phyloP scores from a whole-genome alignment of 2,888 invertebrate species.

The Cryptocephalus moraei region DNA sequence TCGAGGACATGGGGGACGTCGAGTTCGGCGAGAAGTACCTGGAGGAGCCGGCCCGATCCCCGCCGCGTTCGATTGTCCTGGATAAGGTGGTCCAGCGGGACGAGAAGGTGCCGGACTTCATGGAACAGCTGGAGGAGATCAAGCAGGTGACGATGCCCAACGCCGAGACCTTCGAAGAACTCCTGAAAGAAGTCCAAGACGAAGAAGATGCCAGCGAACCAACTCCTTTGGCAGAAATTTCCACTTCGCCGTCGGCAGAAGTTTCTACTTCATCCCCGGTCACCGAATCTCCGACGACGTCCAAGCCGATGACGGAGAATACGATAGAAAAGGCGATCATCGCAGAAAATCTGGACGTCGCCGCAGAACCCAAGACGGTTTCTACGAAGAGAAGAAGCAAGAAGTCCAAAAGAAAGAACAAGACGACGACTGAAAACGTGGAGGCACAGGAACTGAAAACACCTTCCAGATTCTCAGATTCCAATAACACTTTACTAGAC shows the following conservation, averaged over 20 bases:
- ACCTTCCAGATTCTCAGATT: too few species aligned
- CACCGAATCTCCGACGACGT: too few species aligned
- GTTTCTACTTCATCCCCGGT: too few species aligned
- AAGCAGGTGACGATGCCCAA: neutral
- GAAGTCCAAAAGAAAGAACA: neutral
- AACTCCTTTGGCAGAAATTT: neutral
- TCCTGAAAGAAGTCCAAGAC: neutral
- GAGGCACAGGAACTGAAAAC: too few species aligned
- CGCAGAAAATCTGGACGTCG: neutral
- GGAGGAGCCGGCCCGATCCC: neutral
- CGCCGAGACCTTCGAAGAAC: neutral
- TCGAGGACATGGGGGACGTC: constrained; percentile 7
- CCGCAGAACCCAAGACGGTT: neutral
- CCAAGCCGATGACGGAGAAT: neutral
- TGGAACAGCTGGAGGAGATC: neutral
- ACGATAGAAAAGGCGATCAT: neutral
- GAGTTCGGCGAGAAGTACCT: constrained; percentile 11
- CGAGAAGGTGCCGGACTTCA: constrained; percentile 2
- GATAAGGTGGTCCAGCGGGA: constrained; percentile 4
- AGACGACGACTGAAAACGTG: neutral
- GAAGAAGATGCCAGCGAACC: neutral
- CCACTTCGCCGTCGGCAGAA: neutral
- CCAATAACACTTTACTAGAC: too few species aligned
- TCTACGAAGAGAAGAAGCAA: neutral
- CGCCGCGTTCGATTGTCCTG: constrained; percentile 3